Conservation (phyloP, 2,113 vertebrate genomes). For the Archilochus colubris region DNA sequence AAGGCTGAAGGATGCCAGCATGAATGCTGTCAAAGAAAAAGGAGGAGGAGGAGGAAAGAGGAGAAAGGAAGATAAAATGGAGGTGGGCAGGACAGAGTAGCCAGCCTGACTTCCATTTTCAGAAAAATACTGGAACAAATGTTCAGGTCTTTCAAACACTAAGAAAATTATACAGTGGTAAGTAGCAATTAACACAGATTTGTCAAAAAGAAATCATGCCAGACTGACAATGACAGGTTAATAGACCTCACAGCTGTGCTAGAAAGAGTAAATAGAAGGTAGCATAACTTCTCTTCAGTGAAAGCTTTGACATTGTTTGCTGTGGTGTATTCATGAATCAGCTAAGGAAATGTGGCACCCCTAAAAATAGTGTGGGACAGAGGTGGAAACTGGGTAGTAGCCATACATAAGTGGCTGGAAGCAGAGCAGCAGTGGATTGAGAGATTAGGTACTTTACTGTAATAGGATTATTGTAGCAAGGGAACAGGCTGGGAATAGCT, state of each 20-base stretch:
- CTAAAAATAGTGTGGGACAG: neutral
- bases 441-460: neutral
- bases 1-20: neutral
- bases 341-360: neutral
- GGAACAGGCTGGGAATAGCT: neutral
- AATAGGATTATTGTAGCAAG: neutral
- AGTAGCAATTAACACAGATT: neutral
- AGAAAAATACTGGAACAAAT: neutral
- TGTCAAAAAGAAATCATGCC: neutral
- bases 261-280: neutral
- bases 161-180: neutral
- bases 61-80: neutral
- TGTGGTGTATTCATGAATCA: neutral
- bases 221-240: neutral
- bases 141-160: neutral
- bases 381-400: too few relatives aligned
- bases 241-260: neutral
- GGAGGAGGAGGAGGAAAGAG: neutral
- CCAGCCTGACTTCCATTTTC: neutral
- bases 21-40: neutral
- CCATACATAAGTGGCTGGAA: neutral
- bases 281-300: neutral
- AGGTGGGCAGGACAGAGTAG: neutral
- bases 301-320: neutral
- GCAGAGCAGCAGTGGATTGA: neutral